Conservation (phyloP, 2,797 vertebrate genomes). For the Pteropus rufus region DNA sequence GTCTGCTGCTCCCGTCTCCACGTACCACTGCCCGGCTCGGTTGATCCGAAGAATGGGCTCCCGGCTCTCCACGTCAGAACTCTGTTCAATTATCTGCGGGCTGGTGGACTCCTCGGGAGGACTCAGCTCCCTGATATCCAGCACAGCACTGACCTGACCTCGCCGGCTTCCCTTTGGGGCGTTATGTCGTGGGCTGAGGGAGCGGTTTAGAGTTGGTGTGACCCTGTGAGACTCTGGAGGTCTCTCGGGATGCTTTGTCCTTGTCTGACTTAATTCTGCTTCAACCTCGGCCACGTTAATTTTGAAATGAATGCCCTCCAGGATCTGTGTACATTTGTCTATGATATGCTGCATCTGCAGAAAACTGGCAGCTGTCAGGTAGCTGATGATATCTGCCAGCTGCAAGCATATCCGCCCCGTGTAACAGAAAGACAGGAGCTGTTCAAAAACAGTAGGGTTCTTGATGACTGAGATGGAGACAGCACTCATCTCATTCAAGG, state of each 20-base stretch:
- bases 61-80: conserved; percentile 85
- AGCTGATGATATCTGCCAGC: conserved; percentile 97
- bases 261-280: conserved; percentile 86
- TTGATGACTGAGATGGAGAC: conserved; percentile 97
- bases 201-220: conserved; percentile 81
- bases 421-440: conserved; percentile 97
- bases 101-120: conserved; percentile 92
- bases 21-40: conserved; percentile 97
- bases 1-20: conserved; percentile 88
- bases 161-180: conserved; percentile 84
- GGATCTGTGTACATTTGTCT: conserved; percentile 97
- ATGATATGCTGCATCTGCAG: conserved; percentile 99
- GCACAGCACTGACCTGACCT: conserved; percentile 84
- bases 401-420: conserved; percentile 96
- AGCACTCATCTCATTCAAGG: conserved; percentile 97
- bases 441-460: conserved; percentile 96
- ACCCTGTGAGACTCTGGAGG: conserved; percentile 84
- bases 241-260: conserved; percentile 85
- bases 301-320: conserved; percentile 97
- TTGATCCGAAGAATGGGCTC: conserved; percentile 96
- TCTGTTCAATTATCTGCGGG: conserved; percentile 91
- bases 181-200: conserved; percentile 85
- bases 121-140: conserved; percentile 90
- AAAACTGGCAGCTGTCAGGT: conserved; percentile 97
- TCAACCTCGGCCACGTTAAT: conserved; percentile 93